Conservation (phyloP, 2,888 invertebrate genomes). For the Spodoptera picta region DNA sequence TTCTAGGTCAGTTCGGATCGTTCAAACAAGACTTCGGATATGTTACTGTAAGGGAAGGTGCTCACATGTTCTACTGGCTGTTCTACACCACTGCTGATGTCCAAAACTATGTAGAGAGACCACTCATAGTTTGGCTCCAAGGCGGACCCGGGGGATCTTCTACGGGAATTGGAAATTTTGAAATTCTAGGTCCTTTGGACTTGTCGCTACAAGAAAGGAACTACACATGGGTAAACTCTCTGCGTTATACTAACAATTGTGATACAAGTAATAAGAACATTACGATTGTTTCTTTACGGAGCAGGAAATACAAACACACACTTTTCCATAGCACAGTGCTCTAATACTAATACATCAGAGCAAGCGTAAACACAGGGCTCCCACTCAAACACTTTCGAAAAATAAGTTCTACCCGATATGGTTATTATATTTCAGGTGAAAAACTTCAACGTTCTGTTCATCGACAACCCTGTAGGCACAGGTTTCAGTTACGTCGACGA, state of each 20-base stretch:
- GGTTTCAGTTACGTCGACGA: slow-evolving; percentile 95
- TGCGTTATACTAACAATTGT: too few species aligned
- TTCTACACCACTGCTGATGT: slow-evolving; percentile 92
- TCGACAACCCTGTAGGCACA: slow-evolving; percentile 97
- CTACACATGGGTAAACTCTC: slow-evolving; percentile 91
- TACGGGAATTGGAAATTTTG: slow-evolving; percentile 95
- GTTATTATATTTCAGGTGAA: slow-evolving; percentile 85
- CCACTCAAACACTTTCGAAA: too few species aligned
- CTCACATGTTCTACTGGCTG: slow-evolving; percentile 96
- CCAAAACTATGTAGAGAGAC: slow-evolving; percentile 89
- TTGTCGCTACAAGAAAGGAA: slow-evolving; percentile 90
- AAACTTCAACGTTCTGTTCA: slow-evolving; percentile 94
- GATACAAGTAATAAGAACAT: too few species aligned
- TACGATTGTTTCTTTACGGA: too few species aligned
- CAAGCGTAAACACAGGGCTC: too few species aligned
- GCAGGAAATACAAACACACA: too few species aligned
- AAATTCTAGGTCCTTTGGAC: slow-evolving; percentile 93
- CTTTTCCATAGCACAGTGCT: too few species aligned
- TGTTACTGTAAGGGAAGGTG: slow-evolving; percentile 91
- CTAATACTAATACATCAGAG: too few species aligned
- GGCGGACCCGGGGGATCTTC: slow-evolving; percentile 95
- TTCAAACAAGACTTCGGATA: slow-evolving; percentile 93
- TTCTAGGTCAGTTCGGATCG: slow-evolving; percentile 85
- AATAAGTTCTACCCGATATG: too few species aligned
- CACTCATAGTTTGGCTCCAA: slow-evolving; percentile 96